phyloP scores from a whole-genome alignment of 2,113 vertebrate species.

The Connochaetes taurinus region DNA sequence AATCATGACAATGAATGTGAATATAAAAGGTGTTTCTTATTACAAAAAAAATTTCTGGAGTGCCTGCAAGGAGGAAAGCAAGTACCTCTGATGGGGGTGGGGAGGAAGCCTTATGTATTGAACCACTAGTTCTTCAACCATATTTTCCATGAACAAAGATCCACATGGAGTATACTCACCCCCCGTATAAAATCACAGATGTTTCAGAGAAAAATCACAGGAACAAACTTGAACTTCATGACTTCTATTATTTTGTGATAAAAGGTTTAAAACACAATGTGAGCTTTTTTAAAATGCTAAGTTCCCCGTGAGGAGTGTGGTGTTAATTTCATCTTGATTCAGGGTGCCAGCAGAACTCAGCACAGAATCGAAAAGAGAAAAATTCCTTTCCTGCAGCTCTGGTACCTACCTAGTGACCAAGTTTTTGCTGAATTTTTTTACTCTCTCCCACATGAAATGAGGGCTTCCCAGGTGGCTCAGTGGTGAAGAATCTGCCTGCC shows the following conservation, averaged over 20 bases:
- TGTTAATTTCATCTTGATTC: constrained; percentile 81
- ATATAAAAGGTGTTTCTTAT: not conserved
- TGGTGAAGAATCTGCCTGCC: not conserved
- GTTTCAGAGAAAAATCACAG: constrained; percentile 73
- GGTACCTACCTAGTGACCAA: constrained; percentile 45
- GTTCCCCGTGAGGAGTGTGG: constrained; percentile 74
- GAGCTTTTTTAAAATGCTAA: constrained; percentile 79
- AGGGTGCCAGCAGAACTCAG: constrained; percentile 72
- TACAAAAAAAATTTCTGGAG: constrained; percentile 22
- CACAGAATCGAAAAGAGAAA: constrained; percentile 68
- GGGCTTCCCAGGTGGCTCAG: not conserved
- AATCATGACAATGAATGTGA: constrained; percentile 44
- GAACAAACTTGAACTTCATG: constrained; percentile 79
- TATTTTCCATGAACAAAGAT: constrained; percentile 75
- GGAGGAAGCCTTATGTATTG: constrained; percentile 53
- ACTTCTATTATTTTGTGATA: constrained; percentile 80
- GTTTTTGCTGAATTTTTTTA: constrained; percentile 44
- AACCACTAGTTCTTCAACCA: constrained; percentile 66
- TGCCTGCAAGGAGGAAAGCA: constrained; percentile 54
- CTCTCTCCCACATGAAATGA: constrained; percentile 52
- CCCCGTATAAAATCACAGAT: constrained; percentile 72
- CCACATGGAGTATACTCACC: constrained; percentile 69
- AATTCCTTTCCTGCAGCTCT: constrained; percentile 58
- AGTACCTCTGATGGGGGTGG: constrained; percentile 33
- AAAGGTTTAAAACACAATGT: constrained; percentile 80